Conservation (phyloP, 2,797 vertebrate genomes). For the Otolemur crassicaudatus region DNA sequence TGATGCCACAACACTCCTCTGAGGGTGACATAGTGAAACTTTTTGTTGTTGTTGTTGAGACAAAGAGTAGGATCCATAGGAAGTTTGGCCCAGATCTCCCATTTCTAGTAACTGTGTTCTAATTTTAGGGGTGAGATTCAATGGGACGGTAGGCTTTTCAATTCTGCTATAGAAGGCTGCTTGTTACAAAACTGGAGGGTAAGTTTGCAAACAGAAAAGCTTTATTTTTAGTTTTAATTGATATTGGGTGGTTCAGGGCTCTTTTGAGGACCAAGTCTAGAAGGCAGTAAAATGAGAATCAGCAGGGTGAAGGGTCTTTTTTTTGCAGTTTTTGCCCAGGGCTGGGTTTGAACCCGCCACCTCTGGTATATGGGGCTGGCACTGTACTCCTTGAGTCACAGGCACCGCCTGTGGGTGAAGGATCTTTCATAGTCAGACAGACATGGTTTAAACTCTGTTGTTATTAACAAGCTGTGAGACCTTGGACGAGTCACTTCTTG, state of each 20-base stretch:
- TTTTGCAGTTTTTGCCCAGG: too few species aligned
- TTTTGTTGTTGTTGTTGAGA: too few species aligned
- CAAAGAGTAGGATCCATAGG: not conserved
- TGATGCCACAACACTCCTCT: too few species aligned
- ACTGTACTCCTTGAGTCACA: too few species aligned
- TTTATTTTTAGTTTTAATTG: conserved; percentile 14
- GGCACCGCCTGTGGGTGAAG: not conserved
- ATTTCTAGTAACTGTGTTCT: not conserved
- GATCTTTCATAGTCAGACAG: not conserved
- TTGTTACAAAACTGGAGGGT: conserved; percentile 5
- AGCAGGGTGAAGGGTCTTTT: not conserved
- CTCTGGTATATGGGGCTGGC: too few species aligned
- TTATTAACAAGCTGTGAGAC: not conserved
- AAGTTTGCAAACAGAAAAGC: conserved; percentile 21
- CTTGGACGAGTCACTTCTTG: conserved; percentile 43
- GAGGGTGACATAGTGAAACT: too few species aligned
- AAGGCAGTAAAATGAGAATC: not conserved
- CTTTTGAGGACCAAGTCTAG: not conserved
- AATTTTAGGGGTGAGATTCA: not conserved
- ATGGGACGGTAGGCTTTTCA: not conserved
- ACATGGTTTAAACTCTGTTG: conserved; percentile 23
- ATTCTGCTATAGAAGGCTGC: not conserved
- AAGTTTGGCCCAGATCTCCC: not conserved
- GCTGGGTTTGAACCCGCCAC: too few species aligned
- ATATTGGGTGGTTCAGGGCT: not conserved